Base-by-base conservation (phyloP, 2,888 invertebrate genomes). In the Troglohyphantes excavatus region DNA sequence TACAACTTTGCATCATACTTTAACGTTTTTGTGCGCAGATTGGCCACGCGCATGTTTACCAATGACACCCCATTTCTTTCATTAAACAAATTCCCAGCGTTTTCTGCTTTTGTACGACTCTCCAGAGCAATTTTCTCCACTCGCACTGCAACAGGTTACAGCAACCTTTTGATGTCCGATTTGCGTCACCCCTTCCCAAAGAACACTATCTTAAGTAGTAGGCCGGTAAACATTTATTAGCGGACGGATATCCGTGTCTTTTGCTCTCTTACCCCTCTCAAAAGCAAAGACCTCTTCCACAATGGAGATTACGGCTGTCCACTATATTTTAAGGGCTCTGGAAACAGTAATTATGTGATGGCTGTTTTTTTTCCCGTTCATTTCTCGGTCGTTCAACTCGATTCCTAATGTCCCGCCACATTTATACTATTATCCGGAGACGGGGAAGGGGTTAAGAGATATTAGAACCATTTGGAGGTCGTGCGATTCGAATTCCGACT, bases 371-470 rank as follows among this genome's bases (percentile, higher is more conserved):
- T 59, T 26, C 27, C n/a, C 27, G 23, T 73, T 65, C 83, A 83
- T 73, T 83, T 83, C 27, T 21, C 73, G 83, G 73, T 73, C 73
- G 27, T 73, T 83, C 72, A 83, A 39, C 83, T 29, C 65, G 17
- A 53, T 53, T 53, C 53, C 53, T 53, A 53, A 53, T 53, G 53
- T 53, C 33, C 33, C 3, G 33, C 9, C 33, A 6, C 33, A 6
- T 53, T 53, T 53, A 53, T 53, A 53, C 53, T 53, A 53, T 53
- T 53, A 53, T 53, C n/a, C 53, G n/a, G 53, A 17, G 0, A 53
- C 5, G n/a, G 13, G 33, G 9, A n/a, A n/a, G 17, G 53, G 53
- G 53, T 53, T 53, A 53, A 53, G n/a, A 53, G n/a, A n/a, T 53
- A n/a, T 13, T n/a, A 53, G 53, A n/a, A 53, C n/a, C 53, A 53